phyloP scores from a whole-genome alignment of 2,888 invertebrate genomes.

The Cheiracanthium punctorium region DNA sequence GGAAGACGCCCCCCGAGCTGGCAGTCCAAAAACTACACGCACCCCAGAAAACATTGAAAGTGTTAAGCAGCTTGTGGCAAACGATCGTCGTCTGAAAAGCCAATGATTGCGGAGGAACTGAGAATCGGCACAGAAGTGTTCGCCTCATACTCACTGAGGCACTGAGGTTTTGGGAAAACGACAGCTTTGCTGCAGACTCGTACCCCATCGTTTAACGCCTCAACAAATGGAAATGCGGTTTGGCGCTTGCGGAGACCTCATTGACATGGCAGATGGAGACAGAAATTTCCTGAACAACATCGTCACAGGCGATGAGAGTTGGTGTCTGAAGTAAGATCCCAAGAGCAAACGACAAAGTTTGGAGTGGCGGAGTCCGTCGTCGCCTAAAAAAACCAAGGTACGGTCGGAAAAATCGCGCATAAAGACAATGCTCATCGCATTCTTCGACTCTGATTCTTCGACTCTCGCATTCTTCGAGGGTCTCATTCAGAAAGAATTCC shows the following conservation, averaged over 20 bases:
- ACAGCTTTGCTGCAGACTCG: not conserved
- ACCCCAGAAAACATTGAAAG: not conserved
- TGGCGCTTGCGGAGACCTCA: not conserved
- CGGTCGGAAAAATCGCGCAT: not conserved
- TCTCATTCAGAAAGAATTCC: not conserved
- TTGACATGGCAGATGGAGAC: not conserved
- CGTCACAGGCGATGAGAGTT: not conserved
- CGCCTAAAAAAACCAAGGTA: not conserved
- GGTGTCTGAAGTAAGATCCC: not conserved
- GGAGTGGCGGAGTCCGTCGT: not conserved
- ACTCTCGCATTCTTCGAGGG: not conserved
- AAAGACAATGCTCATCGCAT: slow-evolving; percentile 10
- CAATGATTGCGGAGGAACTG: slow-evolving; percentile 5
- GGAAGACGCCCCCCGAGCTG: not conserved
- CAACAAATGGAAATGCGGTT: not conserved
- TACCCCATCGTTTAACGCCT: not conserved
- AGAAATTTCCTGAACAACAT: not conserved
- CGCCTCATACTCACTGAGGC: not conserved
- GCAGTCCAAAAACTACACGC: not conserved
- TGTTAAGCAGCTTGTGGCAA: not conserved
- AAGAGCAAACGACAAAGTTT: not conserved
- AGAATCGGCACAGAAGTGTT: not conserved
- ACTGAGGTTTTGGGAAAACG: not conserved
- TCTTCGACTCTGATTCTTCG: not conserved
- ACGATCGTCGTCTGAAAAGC: not conserved